Evolutionary conservation across 2,113 vertebrate species (phyloP).

Genomic region (Aspiorhynchus laticeps): DNA sequence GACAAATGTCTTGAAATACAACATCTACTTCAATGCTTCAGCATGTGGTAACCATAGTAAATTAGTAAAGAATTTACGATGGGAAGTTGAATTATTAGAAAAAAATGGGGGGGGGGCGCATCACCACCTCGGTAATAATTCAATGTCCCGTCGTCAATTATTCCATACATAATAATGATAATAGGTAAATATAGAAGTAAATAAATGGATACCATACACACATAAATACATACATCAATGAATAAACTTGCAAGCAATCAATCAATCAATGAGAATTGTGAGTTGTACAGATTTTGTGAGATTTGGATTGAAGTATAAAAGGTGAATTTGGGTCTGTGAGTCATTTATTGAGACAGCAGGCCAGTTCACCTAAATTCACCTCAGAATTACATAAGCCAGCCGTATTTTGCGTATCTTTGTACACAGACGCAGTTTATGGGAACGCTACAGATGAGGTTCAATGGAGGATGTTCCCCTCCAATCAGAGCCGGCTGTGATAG

Average conservation of each 20-base stretch:
- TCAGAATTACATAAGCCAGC: background rate
- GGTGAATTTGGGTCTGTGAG: background rate
- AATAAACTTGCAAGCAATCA: background rate
- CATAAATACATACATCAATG: too few relatives aligned
- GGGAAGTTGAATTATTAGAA: too few relatives aligned
- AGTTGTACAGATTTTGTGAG: background rate
- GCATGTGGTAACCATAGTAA: too few relatives aligned
- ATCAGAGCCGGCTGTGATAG: conserved; percentile 38
- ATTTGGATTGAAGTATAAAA: background rate
- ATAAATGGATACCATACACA: too few relatives aligned
- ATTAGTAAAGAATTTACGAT: too few relatives aligned
- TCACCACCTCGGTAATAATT: too few relatives aligned
- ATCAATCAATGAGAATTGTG: background rate
- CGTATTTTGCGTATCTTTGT: background rate
- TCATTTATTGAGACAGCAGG: background rate
- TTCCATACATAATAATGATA: too few relatives aligned
- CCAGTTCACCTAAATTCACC: background rate
- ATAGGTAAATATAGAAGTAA: too few relatives aligned
- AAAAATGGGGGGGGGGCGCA: too few relatives aligned
- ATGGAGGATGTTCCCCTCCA: conserved; percentile 17
- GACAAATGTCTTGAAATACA: too few relatives aligned
- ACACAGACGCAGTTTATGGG: background rate
- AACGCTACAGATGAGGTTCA: conserved; percentile 32
- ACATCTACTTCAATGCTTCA: too few relatives aligned
- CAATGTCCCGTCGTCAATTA: too few relatives aligned